Conservation (phyloP, 2,113 vertebrate genomes). For the Quiscalus mexicanus region DNA sequence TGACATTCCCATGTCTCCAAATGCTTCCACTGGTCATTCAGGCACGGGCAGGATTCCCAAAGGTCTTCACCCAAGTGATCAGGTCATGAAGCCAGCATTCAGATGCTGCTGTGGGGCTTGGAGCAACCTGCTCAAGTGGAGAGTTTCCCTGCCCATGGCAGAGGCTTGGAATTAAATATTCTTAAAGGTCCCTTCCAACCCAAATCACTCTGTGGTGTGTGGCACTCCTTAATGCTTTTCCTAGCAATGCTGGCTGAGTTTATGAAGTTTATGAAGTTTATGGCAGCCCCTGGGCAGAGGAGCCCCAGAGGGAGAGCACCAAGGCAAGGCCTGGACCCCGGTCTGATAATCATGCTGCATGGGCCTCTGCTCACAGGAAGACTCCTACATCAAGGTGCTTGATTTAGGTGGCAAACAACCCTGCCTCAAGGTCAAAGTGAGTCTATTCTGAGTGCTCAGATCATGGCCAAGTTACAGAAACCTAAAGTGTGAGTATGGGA, state of each 20-base stretch:
- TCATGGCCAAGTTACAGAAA: not conserved
- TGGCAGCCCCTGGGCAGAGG: rapidly evolving
- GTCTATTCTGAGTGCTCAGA: not conserved
- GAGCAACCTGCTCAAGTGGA: not conserved
- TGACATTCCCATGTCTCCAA: not conserved
- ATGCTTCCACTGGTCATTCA: not conserved
- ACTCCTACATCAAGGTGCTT: not conserved
- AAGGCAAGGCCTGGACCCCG: not conserved
- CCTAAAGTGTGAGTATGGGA: not conserved
- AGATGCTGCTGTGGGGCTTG: not conserved
- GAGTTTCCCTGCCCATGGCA: rapidly evolving
- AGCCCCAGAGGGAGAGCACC: not conserved
- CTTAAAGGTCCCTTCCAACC: not conserved
- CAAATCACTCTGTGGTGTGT: not conserved
- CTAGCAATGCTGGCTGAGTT: not conserved
- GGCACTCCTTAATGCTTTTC: not conserved
- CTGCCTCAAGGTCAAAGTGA: not conserved
- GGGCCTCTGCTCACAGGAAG: not conserved
- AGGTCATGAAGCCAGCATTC: not conserved
- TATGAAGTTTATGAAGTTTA: not conserved
- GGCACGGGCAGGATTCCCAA: not conserved
- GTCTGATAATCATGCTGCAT: rapidly evolving
- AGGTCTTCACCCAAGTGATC: not conserved
- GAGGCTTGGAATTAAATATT: not conserved
- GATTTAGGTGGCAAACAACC: not conserved